Evolutionary conservation across 1,140 invertebrate genomes (phyloP).

Genomic region (Alviniconcha marisindica): DNA sequence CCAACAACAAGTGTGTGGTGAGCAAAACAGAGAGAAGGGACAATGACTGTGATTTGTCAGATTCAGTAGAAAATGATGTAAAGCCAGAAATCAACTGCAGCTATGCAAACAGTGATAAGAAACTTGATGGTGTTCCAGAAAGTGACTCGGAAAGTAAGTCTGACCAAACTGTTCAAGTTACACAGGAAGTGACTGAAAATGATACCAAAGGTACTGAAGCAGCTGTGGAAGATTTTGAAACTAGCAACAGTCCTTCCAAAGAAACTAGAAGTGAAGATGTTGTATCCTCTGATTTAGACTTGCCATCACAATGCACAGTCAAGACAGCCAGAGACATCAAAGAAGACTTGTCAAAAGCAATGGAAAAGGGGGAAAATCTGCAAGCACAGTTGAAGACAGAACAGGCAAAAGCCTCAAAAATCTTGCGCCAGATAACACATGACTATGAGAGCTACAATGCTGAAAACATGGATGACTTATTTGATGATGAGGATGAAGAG

Average conservation of each 20-base stretch:
- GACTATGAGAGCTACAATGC: conserved; percentile 64
- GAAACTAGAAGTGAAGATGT: background rate
- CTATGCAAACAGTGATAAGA: too few species aligned
- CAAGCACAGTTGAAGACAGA: conserved; percentile 50
- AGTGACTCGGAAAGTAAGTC: too few species aligned
- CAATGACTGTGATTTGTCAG: too few species aligned
- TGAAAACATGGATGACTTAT: conserved; percentile 67
- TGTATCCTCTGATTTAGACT: background rate
- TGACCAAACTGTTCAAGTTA: background rate
- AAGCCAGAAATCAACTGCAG: too few species aligned
- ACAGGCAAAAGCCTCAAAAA: conserved; percentile 41
- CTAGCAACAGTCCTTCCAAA: too few species aligned
- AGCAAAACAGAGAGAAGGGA: too few species aligned
- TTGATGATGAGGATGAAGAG: conserved; percentile 60
- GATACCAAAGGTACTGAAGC: background rate
- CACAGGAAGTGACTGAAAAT: background rate
- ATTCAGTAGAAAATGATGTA: too few species aligned
- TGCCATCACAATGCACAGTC: background rate
- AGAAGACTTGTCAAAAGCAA: conserved; percentile 54
- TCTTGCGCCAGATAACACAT: conserved; percentile 54
- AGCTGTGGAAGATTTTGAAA: too few species aligned
- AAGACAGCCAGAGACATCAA: conserved; percentile 30
- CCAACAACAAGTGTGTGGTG: too few species aligned
- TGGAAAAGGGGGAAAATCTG: conserved; percentile 54
- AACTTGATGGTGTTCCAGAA: too few species aligned